Base-by-base conservation (phyloP, 2,113 vertebrate species). In the Meles meles region DNA sequence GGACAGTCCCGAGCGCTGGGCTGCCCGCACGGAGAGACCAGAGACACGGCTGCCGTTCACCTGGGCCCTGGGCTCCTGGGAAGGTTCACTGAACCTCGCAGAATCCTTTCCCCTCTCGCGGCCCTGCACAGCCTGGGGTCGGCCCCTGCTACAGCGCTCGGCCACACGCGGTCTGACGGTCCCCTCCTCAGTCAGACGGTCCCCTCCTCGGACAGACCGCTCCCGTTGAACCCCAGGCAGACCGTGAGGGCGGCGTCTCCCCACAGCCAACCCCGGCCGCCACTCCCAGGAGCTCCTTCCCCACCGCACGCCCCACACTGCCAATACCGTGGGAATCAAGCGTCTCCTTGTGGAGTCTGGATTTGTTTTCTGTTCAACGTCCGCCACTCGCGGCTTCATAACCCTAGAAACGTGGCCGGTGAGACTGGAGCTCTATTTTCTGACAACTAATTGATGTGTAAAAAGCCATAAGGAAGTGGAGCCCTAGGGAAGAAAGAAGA, bases 11-110 rank as follows among this genome's bases (percentile, higher is more conserved):
- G 13, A 25, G 7, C 39, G 1, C 23, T 1, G 39, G 7, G 39
- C 72, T 1, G 14, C 6, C 67, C 4, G 9, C 18, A 20, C 4
- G 31, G 63, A 18, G 52, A 6, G 2, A 0, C 7, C 2, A 2
- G 67, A 18, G 17, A 2, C 63, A 9, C 25, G 0, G 3, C 18
- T 8, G 2, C 5, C 14, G 29, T 20, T 76, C 7, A 13, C 34
- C 49, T 3, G 4, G 42, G 7, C 63, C 7, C 9, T 17, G 52
- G 5, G 5, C 34, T 67, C 83, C 37, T 5, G 13, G 2, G 10
- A 27, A 77, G 20, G 39, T n/a, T 39, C 39, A 39, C 65, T 15
- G 3, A n/a, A 20, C 34, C 67, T n/a, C 17, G 1, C 34, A 0
- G 55, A 17, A 25, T n/a, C 6, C 42, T 67, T 8, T 34, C 31